phyloP scores from a whole-genome alignment of 1,140 invertebrate species.

The Orchesella cincta region DNA sequence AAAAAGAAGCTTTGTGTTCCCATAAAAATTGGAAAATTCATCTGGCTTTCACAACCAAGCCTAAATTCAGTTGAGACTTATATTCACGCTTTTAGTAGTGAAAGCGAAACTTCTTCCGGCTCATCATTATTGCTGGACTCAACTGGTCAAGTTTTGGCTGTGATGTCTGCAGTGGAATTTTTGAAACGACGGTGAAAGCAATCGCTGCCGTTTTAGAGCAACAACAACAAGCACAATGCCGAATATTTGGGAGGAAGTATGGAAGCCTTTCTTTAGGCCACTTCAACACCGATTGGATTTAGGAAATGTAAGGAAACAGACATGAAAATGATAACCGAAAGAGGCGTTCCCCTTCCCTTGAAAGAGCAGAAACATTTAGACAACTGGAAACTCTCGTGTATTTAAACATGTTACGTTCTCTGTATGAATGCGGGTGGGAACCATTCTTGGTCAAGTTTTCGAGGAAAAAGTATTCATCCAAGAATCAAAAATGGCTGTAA shows the following conservation, averaged over 20 bases:
- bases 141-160: not conserved
- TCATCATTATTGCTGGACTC: not conserved
- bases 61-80: not conserved
- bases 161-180: constrained; percentile 17
- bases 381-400: not conserved
- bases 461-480: not conserved
- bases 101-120: not conserved
- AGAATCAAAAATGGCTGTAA: not conserved
- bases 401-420: constrained; percentile 8
- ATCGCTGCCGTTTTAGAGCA: not conserved
- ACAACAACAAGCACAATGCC: not conserved
- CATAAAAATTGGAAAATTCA: constrained; percentile 34
- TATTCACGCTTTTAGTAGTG: not conserved
- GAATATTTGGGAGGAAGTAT: not conserved
- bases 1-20: constrained; percentile 31
- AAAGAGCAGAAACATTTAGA: not conserved
- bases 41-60: constrained; percentile 31
- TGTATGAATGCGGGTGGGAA: constrained; percentile 26
- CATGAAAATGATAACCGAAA: not conserved
- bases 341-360: not conserved
- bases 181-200: not conserved
- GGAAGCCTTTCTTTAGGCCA: not conserved
- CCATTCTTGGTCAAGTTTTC: not conserved
- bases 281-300: not conserved
- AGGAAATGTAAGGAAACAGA: not conserved